Percentiles rank a stretch among this genome's conserved stretches.
phyloP scores from a whole-genome alignment of 2,113 vertebrate species.

The Boulengeromyrus knoepffleri region DNA sequence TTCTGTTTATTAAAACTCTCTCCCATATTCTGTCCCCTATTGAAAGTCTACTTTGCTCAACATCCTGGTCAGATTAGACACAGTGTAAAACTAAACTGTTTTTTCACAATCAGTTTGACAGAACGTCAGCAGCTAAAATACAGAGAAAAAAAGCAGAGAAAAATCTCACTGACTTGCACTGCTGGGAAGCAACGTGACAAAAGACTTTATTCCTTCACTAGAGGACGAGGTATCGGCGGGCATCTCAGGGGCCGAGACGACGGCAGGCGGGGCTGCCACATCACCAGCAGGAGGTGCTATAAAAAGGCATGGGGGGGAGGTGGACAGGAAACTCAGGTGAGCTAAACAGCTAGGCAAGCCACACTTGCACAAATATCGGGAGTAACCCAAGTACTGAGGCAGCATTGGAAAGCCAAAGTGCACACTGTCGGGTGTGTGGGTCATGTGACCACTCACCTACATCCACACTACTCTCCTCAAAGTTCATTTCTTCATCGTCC shows the following conservation, averaged over 20 bases:
- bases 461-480: slow-evolving; percentile 40
- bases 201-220: slow-evolving; percentile 41
- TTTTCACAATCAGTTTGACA: not conserved
- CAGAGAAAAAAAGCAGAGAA: not conserved
- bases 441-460: not conserved
- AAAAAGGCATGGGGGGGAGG: not conserved
- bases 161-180: slow-evolving; percentile 47
- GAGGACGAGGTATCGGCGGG: slow-evolving; percentile 34
- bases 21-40: not conserved
- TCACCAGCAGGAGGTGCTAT: not conserved
- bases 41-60: not conserved
- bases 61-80: not conserved
- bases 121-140: not conserved
- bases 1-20: not conserved
- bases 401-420: not conserved
- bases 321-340: not conserved
- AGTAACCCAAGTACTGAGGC: not conserved
- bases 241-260: slow-evolving; percentile 40
- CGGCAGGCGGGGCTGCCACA: slow-evolving; percentile 9
- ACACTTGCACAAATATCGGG: not conserved
- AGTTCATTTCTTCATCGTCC: slow-evolving; percentile 67
- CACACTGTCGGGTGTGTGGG: not conserved
- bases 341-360: not conserved
- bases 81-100: not conserved
- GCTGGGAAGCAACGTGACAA: slow-evolving; percentile 56